Base-by-base conservation (phyloP, 37 sponge, comb jelly and placozoan genomes). In the Axinella damicornis region DNA sequence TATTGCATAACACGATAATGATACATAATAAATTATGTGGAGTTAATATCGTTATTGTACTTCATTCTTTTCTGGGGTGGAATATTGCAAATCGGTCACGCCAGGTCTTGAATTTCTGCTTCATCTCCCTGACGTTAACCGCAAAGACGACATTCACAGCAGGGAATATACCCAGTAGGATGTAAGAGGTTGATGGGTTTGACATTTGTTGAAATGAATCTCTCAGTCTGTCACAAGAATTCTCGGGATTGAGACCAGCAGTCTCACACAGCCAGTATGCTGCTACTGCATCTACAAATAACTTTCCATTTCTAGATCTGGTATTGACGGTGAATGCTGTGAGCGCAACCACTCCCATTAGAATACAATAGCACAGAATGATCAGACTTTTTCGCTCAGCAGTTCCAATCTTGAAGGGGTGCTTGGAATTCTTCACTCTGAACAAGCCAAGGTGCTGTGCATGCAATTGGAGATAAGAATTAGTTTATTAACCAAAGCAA, bases 71-170 rank as follows among this genome's bases (percentile, higher is more conserved):
- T n/a, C n/a, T n/a, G n/a, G n/a, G n/a, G n/a, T n/a, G n/a, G n/a
- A n/a, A n/a, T 46, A 9, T 46, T 46, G 46, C 46, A 12, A 9
- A 12, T 46, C 9, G 46, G 9, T 9, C 46, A 46, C 6, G 9
- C 46, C 46, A 46, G 4, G 46, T 46, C 46, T 46, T 46, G 46
- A 12, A 46, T 46, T 46, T 46, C 9, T 46, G 65, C 31, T 69
- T 86, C 20, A 77, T 22, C 30, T 86, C 72, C 0, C 46, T 22
- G 31, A 86, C 22, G 20, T 78, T 77, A 19, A 86, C 53, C 1
- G 74, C 87, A 78, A 77, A 86, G 0, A 70, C 30, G 40, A 86
- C 35, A 58, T 86, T 86, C 0, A 78, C 21, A 0, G 30, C 16
- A 5, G 87, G 78, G 65, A 78, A 71, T 11, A 86, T 52, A 0